phyloP scores from a whole-genome alignment of 2,888 invertebrate genomes.

The Seladonia tumulorum region DNA sequence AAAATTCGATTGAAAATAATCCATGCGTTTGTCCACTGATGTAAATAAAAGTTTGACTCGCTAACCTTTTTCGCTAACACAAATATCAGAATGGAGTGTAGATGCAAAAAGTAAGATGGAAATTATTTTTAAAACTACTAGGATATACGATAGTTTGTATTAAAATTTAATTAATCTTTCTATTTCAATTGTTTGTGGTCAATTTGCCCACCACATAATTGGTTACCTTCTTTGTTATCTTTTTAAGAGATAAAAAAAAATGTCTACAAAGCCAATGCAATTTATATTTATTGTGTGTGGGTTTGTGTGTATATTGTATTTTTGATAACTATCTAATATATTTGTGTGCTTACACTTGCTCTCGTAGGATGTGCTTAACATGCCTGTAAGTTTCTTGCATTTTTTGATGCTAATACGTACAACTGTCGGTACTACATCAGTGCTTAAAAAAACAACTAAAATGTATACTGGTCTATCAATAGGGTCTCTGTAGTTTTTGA shows the following conservation, averaged over 20 bases:
- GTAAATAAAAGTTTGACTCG: conserved; percentile 55
- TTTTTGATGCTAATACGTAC: conserved; percentile 65
- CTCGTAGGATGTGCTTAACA: conserved; percentile 83
- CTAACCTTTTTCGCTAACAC: conserved; percentile 62
- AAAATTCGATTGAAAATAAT: conserved; percentile 60
- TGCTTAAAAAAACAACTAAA: conserved; percentile 31
- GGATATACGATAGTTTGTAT: conserved; percentile 30
- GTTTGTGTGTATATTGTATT: conserved; percentile 46
- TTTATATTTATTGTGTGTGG: conserved; percentile 46
- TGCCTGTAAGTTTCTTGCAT: conserved; percentile 83
- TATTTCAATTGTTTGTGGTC: conserved; percentile 12
- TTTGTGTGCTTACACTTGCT: conserved; percentile 83
- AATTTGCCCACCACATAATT: conserved; percentile 13
- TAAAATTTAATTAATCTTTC: conserved; percentile 20
- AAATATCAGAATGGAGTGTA: conserved; percentile 48
- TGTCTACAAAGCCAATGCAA: neutral
- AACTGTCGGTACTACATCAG: conserved; percentile 40
- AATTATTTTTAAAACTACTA: conserved; percentile 42
- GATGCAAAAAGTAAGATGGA: conserved; percentile 57
- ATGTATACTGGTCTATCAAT: conserved; percentile 18
- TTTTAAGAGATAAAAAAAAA: neutral
- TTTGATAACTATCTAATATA: conserved; percentile 69
- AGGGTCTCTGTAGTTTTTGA: conserved; percentile 10
- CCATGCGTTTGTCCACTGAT: conserved; percentile 57
- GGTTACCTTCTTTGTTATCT: neutral